Conservation (phyloP, 2,888 invertebrate species). For the Polydrusus pterygomalis region DNA sequence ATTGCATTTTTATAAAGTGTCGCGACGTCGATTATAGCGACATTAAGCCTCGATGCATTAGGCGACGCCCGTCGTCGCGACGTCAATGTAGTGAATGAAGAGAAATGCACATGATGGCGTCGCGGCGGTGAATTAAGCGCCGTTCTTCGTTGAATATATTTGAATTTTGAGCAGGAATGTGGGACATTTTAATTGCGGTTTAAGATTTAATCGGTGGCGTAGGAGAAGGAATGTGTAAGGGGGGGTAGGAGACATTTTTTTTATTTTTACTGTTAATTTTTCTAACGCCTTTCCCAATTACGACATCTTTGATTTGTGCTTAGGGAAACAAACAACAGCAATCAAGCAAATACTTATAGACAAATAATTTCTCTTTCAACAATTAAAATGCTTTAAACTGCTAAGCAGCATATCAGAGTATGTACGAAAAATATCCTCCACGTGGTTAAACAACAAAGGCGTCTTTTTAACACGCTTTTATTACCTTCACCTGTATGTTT, state of each 20-base stretch:
- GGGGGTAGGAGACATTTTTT: not conserved
- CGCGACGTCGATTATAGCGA: constrained; percentile 60
- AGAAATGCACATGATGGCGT: constrained; percentile 29
- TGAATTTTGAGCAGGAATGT: constrained; percentile 5
- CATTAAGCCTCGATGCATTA: constrained; percentile 41
- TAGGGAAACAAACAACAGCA: no score
- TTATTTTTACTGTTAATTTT: no score
- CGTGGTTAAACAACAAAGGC: no score
- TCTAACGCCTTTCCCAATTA: no score
- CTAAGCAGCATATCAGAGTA: no score
- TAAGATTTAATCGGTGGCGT: not conserved
- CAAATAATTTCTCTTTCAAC: no score
- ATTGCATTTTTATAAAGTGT: constrained; percentile 61
- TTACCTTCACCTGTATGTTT: no score
- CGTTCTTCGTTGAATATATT: constrained; percentile 10
- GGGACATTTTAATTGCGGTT: not conserved
- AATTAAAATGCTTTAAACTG: no score
- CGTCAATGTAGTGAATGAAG: constrained; percentile 34
- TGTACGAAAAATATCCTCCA: no score
- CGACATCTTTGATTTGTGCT: no score
- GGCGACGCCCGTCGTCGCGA: constrained; percentile 30
- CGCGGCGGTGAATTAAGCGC: constrained; percentile 1
- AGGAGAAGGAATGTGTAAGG: not conserved
- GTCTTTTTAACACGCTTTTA: no score
- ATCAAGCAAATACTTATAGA: no score